Evolutionary conservation across 2,113 vertebrate genomes (phyloP).

Genomic region (Microtus ochrogaster): DNA sequence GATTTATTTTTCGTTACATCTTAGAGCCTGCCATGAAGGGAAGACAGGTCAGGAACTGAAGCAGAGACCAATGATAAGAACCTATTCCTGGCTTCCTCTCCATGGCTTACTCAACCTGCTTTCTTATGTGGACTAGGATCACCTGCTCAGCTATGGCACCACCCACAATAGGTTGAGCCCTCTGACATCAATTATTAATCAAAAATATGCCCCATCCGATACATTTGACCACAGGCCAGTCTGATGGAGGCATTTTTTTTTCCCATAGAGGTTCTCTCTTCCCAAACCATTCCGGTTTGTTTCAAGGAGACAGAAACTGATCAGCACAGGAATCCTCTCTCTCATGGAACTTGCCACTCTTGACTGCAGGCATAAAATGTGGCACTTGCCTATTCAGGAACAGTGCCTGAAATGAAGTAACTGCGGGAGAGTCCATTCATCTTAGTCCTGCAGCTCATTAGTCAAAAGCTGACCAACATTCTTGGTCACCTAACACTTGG

Average conservation of each 20-base stretch:
- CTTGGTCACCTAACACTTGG: not conserved
- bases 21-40: not conserved
- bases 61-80: not conserved
- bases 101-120: not conserved
- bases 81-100: not conserved
- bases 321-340: not conserved
- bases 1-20: not conserved
- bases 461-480: not conserved
- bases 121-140: not conserved
- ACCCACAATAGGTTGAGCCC: not conserved
- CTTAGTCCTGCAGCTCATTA: not conserved
- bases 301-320: not conserved
- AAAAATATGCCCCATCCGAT: not conserved
- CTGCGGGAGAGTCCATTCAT: not conserved
- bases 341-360: not conserved
- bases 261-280: not conserved
- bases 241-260: no score
- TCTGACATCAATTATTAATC: not conserved
- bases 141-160: not conserved
- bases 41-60: not conserved
- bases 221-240: not conserved
- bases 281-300: not conserved
- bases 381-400: not conserved
- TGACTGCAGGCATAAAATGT: not conserved
- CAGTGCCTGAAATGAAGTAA: not conserved